phyloP scores from a whole-genome alignment of 2,113 vertebrate species.

The Arothron firmamentum region DNA sequence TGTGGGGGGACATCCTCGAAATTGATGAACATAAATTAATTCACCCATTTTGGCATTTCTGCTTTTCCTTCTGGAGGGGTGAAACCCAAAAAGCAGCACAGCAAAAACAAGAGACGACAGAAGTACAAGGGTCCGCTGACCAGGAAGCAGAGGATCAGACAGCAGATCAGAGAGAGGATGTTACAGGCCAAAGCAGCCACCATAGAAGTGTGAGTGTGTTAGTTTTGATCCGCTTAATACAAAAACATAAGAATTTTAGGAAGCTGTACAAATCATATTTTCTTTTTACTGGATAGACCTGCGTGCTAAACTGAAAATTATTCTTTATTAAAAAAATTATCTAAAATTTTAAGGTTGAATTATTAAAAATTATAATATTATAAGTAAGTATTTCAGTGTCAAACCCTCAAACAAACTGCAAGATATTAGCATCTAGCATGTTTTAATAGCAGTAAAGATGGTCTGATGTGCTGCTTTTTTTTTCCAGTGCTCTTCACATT shows the following conservation, averaged over 20 bases:
- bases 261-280: too few species aligned
- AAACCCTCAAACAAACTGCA: too few species aligned
- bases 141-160: conserved; percentile 67
- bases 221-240: neutral
- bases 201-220: conserved; percentile 68
- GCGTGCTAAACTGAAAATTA: too few species aligned
- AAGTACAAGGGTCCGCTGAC: conserved; percentile 56
- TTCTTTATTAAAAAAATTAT: too few species aligned
- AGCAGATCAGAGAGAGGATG: conserved; percentile 67
- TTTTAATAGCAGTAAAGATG: too few species aligned
- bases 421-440: too few species aligned
- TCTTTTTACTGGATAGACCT: too few species aligned
- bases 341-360: too few species aligned
- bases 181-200: conserved; percentile 65
- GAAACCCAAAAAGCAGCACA: conserved; percentile 57
- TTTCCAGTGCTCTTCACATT: conserved; percentile 67
- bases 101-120: conserved; percentile 65
- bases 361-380: too few species aligned
- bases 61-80: conserved; percentile 46
- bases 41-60: neutral
- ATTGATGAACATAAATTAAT: neutral
- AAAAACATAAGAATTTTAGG: too few species aligned
- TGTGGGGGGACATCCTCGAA: too few species aligned
- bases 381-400: too few species aligned
- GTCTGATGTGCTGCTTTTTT: neutral